Percentiles rank a stretch among this genome's conserved stretches.
Conservation (phyloP, 30 jellyfish, hydroid and myxozoan species). For the Phacellophora camtschatica region DNA sequence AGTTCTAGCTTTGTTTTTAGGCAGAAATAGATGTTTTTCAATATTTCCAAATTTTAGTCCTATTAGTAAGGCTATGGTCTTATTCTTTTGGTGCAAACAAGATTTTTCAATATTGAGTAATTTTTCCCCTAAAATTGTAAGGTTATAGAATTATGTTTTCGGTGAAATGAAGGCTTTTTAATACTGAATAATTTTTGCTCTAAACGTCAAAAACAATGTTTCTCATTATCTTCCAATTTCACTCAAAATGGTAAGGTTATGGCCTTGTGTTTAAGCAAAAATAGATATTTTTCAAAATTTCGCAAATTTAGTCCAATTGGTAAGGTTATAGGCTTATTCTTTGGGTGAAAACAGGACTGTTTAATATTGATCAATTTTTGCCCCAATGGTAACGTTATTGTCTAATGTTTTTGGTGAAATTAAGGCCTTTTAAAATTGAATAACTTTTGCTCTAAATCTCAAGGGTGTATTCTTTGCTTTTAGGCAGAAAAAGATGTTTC, state of each 20-base stretch:
- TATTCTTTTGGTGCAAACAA: background rate
- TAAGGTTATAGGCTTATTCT: background rate
- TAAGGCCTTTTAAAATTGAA: background rate
- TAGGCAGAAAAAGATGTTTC: background rate
- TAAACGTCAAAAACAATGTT: too few relatives aligned
- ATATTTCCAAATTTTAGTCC: background rate
- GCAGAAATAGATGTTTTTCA: background rate
- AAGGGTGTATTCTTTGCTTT: background rate
- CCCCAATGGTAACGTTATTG: slow-evolving; percentile 1
- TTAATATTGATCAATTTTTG: background rate
- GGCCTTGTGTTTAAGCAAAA: background rate
- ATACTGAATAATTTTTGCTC: too few relatives aligned
- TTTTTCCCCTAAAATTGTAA: background rate
- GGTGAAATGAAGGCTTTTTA: too few relatives aligned
- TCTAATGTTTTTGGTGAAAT: background rate
- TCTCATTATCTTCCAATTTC: too few relatives aligned
- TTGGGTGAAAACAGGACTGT: background rate
- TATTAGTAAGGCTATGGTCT: background rate
- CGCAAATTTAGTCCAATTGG: background rate
- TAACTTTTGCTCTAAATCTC: background rate
- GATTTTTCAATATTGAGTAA: background rate
- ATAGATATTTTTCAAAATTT: background rate
- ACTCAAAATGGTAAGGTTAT: slow-evolving; percentile 27
- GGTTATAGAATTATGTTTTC: too few relatives aligned
- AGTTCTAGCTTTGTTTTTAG: background rate